Conservation (phyloP, 1,140 invertebrate species). For the Zophobas atratus region DNA sequence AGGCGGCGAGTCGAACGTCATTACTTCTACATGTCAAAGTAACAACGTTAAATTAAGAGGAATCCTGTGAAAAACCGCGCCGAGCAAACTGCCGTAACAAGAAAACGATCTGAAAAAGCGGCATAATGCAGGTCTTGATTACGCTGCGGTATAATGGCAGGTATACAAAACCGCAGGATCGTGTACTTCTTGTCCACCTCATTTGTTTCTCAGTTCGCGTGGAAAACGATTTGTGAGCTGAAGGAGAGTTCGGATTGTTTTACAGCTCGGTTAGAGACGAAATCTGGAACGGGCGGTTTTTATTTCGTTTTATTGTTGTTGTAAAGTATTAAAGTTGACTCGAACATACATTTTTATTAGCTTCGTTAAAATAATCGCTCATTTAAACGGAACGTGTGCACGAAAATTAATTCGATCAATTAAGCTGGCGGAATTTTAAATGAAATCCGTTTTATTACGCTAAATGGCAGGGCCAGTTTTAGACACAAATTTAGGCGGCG, state of each 20-base stretch:
- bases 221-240: constrained; percentile 16
- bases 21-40: not conserved
- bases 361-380: constrained; percentile 18
- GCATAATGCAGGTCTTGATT: constrained; percentile 3
- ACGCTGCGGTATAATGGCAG: constrained; percentile 2
- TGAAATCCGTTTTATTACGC: not conserved
- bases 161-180: constrained; percentile 15
- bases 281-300: constrained; percentile 11
- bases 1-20: not conserved
- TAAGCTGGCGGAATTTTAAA: constrained; percentile 8
- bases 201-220: constrained; percentile 11
- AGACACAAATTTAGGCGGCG: not conserved
- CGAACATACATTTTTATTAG: constrained; percentile 24
- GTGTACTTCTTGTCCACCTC: constrained; percentile 16
- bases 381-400: not conserved
- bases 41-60: not conserved
- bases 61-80: not conserved
- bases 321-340: not conserved
- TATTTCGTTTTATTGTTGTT: constrained; percentile 4
- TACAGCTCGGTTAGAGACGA: not conserved
- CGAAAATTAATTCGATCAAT: constrained; percentile 20
- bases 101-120: not conserved
- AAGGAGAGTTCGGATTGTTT: not conserved
- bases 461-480: not conserved
- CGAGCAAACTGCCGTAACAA: not conserved